A percentile compares a stretch with the other conserved stretches of the same genome.
Evolutionary conservation across 2,888 invertebrate species (phyloP).

Genomic region (Eucriotettix oculatus): DNA sequence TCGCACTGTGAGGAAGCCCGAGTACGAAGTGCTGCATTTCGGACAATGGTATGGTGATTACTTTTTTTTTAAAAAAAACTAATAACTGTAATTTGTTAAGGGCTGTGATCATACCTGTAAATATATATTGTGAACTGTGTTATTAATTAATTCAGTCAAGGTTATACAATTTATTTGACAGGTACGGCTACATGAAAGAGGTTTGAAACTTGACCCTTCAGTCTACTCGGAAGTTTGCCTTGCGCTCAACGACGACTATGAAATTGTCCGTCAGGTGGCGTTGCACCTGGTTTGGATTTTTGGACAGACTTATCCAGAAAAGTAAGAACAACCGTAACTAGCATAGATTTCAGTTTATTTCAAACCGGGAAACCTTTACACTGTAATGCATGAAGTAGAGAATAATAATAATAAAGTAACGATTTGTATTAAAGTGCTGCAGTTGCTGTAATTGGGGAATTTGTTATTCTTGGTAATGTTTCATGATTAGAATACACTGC

Average conservation of each 20-base stretch:
- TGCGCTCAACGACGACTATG: conserved; percentile 81
- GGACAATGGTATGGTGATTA: conserved; percentile 51
- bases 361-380: background rate
- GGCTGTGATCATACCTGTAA: too few relatives aligned
- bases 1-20: conserved; percentile 77
- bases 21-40: conserved; percentile 76
- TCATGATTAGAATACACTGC: too few relatives aligned
- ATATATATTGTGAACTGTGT: too few relatives aligned
- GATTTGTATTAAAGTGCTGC: too few relatives aligned
- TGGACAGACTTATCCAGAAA: conserved; percentile 74
- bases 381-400: background rate
- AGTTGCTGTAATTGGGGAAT: too few relatives aligned
- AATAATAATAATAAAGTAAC: too few relatives aligned
- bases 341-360: background rate
- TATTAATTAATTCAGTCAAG: too few relatives aligned
- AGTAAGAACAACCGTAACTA: conserved; percentile 32
- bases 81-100: too few relatives aligned
- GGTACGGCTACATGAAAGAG: conserved; percentile 57
- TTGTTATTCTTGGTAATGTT: too few relatives aligned
- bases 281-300: conserved; percentile 72
- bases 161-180: conserved; percentile 14
- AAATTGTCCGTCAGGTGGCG: conserved; percentile 77
- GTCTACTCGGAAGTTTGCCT: conserved; percentile 53
- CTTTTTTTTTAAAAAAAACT: background rate
- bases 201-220: conserved; percentile 52